A percentile compares a stretch with the other conserved stretches of the same genome.
These are phyloP conservation scores for Phenganax stokvisi DNA, from an alignment of 92 coral and sea anemone species.

Conservation along the genomic window DNA sequence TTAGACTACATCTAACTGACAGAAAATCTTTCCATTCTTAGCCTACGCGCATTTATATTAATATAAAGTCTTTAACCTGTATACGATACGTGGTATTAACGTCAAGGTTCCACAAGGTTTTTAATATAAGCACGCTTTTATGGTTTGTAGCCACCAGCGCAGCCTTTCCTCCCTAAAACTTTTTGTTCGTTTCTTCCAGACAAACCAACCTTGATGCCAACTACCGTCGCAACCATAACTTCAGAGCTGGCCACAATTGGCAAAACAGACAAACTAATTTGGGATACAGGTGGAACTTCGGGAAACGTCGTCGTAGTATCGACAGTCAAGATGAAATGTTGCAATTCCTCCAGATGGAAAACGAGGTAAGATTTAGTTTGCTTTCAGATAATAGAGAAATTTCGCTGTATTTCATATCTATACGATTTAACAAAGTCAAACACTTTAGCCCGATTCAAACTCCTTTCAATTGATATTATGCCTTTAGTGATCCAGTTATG, in stretches of 20 bases:
- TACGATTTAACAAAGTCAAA: too few species aligned
- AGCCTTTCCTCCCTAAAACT: not conserved
- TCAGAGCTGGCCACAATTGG: slow-evolving; percentile 13
- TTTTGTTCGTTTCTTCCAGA: not conserved
- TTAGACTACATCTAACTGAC: too few species aligned
- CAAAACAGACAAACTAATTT: slow-evolving; percentile 30
- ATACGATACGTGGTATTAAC: too few species aligned
- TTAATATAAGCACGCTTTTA: too few species aligned
- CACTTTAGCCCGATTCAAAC: too few species aligned
- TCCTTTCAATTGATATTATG: too few species aligned
- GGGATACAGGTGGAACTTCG: slow-evolving; percentile 29
- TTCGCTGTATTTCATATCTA: too few species aligned
- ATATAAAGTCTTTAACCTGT: too few species aligned
- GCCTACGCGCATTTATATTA: too few species aligned
- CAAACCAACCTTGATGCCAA: slow-evolving; percentile 23
- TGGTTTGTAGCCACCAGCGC: not conserved
- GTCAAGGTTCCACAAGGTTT: too few species aligned
- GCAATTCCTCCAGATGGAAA: not conserved
- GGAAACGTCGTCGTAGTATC: slow-evolving; percentile 30
- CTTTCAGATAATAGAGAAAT: not conserved
- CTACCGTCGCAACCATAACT: slow-evolving; percentile 31
- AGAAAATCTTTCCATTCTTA: too few species aligned
- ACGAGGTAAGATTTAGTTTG: not conserved
- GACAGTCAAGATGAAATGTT: not conserved
- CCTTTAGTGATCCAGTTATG: too few species aligned